Base-by-base conservation (phyloP, 2,797 vertebrate species). In the Muscicapa striata region DNA sequence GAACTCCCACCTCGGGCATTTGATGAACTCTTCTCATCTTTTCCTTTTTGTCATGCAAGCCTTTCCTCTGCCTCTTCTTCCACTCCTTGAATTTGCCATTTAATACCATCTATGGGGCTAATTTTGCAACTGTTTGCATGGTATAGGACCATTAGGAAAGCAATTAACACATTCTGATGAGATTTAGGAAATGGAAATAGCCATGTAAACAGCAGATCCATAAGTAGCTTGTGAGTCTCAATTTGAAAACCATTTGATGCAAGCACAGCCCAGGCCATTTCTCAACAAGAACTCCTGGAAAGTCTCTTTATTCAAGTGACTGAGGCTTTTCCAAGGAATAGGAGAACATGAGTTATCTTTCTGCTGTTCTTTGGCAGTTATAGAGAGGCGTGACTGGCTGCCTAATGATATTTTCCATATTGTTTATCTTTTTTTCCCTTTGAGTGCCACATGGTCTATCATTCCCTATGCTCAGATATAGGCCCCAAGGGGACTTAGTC, bases 391-490 rank as follows among this genome's bases (percentile, higher is more conserved):
- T 82, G 62, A 88, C 77, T 84, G 83, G 34, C 51, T 78, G 48
- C 46, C 82, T 84, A 81, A 93, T 84, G 93, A 72, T 78, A 90
- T 90, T 94, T 95, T 94, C 90, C 74, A 32, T 72, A 66, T 5
- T 95, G 63, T 67, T 93, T 94, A 93, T 93, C 77, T 87, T 89
- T 57, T 57, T 81, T 38, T 83, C 75, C 29, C 41, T 72, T 75
- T 86, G 62, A 88, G 80, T 86, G 40, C 70, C 77, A 70, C 74
- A 87, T n/a, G 41, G 41, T 86, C 79, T 83, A 21, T 85, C 85
- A 49, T 41, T 90, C 58, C 66, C 51, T 62, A 34, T 77, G 62
- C 58, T 76, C 74, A 84, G 58, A 87, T 48, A 79, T 2, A 81
- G 84, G 66, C 43, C 67, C 62, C 58, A 69, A 73, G 80, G 45